Evolutionary conservation across 1,140 invertebrate species (phyloP).

Genomic region (Coenobita brevimanus): DNA sequence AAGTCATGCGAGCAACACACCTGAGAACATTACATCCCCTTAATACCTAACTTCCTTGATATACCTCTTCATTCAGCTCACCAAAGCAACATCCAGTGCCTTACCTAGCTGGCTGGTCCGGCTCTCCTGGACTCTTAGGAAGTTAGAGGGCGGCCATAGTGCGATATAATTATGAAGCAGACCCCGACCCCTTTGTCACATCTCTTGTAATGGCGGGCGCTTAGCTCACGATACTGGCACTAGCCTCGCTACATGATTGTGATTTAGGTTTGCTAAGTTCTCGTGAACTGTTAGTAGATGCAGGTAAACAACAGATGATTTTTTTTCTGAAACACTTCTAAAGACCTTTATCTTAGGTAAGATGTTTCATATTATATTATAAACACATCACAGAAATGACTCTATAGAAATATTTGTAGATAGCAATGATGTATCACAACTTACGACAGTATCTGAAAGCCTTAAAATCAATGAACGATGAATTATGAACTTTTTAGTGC

Average conservation of each 20-base stretch:
- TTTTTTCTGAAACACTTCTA: too few relatives aligned
- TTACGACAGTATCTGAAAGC: too few relatives aligned
- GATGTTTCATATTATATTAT: too few relatives aligned
- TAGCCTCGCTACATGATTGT: background rate
- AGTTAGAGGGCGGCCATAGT: constrained; percentile 34
- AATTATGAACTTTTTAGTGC: too few relatives aligned
- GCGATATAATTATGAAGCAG: background rate
- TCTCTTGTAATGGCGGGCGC: constrained; percentile 57
- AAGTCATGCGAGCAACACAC: background rate
- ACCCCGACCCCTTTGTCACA: constrained; percentile 47
- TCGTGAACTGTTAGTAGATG: background rate
- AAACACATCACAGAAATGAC: too few relatives aligned
- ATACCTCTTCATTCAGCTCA: background rate
- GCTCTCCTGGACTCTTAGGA: constrained; percentile 3
- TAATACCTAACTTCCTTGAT: background rate
- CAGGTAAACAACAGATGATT: too few relatives aligned
- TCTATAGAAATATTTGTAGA: too few relatives aligned
- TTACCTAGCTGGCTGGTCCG: constrained; percentile 25
- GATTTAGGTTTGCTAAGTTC: background rate
- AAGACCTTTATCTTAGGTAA: too few relatives aligned
- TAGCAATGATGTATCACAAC: too few relatives aligned
- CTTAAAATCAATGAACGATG: too few relatives aligned
- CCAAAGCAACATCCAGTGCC: background rate
- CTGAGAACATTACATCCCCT: background rate
- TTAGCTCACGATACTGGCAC: constrained; percentile 3